phyloP scores from a whole-genome alignment of 2,797 vertebrate species.

The Echeneis naucrates region DNA sequence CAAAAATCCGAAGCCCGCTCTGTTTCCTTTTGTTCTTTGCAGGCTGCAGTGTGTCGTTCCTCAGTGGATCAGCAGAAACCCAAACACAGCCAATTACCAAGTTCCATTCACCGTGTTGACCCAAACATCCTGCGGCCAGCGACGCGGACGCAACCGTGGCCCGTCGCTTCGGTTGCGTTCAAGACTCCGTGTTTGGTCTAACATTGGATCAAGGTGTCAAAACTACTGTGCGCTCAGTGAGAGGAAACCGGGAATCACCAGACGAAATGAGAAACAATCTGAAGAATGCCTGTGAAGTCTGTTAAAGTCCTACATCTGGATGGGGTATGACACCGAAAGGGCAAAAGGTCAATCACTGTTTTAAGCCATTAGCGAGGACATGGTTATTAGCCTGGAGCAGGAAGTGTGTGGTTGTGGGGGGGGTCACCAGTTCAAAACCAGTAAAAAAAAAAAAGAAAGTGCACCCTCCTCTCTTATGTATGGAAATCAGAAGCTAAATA shows the following conservation, averaged over 20 bases:
- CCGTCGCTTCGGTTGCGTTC: conserved; percentile 23
- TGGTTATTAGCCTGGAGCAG: conserved; percentile 49
- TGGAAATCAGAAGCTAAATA: not conserved
- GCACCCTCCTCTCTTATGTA: not conserved
- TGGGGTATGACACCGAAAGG: conserved; percentile 48
- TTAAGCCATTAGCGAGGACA: conserved; percentile 44
- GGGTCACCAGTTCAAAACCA: conserved; percentile 16
- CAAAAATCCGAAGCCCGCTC: not conserved
- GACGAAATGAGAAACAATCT: conserved; percentile 56
- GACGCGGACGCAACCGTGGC: conserved; percentile 28
- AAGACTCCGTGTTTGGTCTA: conserved; percentile 73
- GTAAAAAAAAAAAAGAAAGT: conserved; percentile 24
- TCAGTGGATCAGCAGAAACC: conserved; percentile 40
- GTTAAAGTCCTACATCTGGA: conserved; percentile 61
- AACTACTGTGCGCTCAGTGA: conserved; percentile 36
- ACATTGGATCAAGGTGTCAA: conserved; percentile 71
- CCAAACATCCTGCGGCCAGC: conserved; percentile 59
- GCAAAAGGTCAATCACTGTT: conserved; percentile 55
- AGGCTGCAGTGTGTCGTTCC: not conserved
- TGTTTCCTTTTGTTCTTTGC: conserved; percentile 11
- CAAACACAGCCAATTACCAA: conserved; percentile 72
- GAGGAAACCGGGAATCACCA: conserved; percentile 66
- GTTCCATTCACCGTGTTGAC: conserved; percentile 36
- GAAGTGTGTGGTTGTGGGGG: conserved; percentile 17
- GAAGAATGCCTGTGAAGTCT: conserved; percentile 76